Evolutionary conservation across 2,797 vertebrate species (phyloP).

Genomic region (Bucorvus abyssinicus): DNA sequence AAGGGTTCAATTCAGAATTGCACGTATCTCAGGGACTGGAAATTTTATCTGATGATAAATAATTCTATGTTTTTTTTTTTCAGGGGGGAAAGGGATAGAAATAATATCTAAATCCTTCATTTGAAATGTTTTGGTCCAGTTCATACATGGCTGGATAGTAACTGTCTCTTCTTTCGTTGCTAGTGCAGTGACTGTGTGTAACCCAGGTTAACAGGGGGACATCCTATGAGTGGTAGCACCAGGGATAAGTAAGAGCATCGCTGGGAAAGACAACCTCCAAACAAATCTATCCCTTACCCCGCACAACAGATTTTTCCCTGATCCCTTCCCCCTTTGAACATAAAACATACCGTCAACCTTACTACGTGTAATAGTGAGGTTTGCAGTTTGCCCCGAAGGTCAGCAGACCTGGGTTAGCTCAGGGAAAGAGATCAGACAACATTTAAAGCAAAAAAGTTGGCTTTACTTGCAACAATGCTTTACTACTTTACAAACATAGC

Average conservation of each 20-base stretch:
- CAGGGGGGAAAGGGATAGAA: background rate
- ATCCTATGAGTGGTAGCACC: rapidly evolving
- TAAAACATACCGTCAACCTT: background rate
- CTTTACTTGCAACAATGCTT: constrained; percentile 18
- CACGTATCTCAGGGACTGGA: background rate
- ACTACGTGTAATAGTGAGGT: background rate
- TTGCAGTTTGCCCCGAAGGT: background rate
- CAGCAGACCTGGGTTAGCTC: background rate
- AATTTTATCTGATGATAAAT: background rate
- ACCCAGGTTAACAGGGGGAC: background rate
- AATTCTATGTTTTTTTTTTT: no score
- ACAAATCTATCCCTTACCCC: background rate
- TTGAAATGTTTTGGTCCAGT: background rate
- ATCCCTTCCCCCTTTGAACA: background rate
- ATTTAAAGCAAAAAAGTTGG: constrained; percentile 9
- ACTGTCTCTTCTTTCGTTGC: background rate
- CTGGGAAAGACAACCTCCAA: background rate
- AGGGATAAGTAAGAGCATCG: background rate
- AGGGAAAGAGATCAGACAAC: constrained; percentile 32
- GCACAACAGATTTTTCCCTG: background rate
- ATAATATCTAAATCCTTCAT: background rate
- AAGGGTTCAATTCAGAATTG: background rate
- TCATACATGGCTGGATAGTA: background rate
- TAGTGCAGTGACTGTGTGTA: background rate
- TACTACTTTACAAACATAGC: background rate